Evolutionary conservation across 2,888 invertebrate genomes (phyloP), one percentile per base, ranked within the genome.

Genomic region (Nemapogon koenigi): DNA sequence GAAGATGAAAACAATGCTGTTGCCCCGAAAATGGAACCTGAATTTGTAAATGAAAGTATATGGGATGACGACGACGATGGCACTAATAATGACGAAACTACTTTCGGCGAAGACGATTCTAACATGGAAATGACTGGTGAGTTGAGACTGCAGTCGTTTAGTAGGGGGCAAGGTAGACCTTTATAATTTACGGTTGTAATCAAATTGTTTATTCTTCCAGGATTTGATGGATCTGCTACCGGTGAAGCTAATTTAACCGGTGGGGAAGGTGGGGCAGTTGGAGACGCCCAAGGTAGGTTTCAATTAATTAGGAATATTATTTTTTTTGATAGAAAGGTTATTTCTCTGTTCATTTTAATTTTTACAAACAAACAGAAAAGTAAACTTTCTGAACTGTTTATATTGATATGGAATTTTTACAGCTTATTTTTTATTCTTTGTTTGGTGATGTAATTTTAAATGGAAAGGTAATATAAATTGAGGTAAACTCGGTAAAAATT

Each of bases 1-100:
- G 78, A 78, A 53, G 78, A 80, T 45, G 79, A 80, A 62, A 76
- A 79, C 17, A 80, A 81, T 46, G 80, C 82, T 43, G 78, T 85
- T 46, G 83, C 85, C 52, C 84, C 85, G 17, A 85, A 85, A 82
- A 83, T 84, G 62, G 85, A 85, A 79, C 85, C 85, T 1, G 85
- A 85, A 65, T 85, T 84, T 62, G 76, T 81, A 29, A 84, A 84
- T 44, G 85, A 85, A 57, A 75, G 81, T 45, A 69, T 79, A 71
- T 80, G 80, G 78, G 81, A 81, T 44, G 79, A 80, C 42, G 84
- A 83, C 45, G 85, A 85, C 48, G 84, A 83, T 47, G 85, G 82
- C 51, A 69, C 83, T 17, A 83, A 81, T 42, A 85, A 85, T 52
- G 84, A 83, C 50, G 85, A 85, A 55, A 75, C 83, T 0, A 80